Evolutionary conservation across 2,113 vertebrate species (phyloP).

Genomic region (Jacana jacana): DNA sequence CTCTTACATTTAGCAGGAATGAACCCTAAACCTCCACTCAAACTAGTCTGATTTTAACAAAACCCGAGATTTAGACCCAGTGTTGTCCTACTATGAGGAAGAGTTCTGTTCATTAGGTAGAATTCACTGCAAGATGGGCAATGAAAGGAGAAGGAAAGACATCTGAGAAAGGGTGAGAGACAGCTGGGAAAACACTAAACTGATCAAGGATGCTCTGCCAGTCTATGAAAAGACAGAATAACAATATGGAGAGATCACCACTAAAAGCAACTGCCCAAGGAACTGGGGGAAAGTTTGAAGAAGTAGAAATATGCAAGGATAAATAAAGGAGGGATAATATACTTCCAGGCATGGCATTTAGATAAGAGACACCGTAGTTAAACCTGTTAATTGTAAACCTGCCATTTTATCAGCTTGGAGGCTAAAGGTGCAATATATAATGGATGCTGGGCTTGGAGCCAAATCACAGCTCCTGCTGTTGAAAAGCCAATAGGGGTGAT

Average conservation of each 20-base stretch:
- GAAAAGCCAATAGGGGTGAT: background rate
- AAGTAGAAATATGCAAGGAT: background rate
- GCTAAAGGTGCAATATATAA: background rate
- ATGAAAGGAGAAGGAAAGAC: background rate
- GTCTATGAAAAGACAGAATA: background rate
- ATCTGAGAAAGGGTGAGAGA: background rate
- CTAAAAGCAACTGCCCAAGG: background rate
- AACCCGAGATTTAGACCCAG: background rate
- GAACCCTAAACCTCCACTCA: background rate
- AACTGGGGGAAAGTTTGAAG: background rate
- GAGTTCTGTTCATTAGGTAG: background rate
- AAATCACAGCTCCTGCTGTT: slow-evolving; percentile 12
- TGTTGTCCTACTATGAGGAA: background rate
- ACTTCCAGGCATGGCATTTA: background rate
- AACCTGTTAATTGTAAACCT: background rate
- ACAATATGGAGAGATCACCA: background rate
- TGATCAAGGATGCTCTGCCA: background rate
- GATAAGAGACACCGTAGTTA: background rate
- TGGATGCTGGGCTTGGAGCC: slow-evolving; percentile 3
- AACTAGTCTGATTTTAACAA: background rate
- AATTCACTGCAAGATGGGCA: background rate
- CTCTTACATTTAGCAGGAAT: background rate
- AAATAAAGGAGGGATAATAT: background rate
- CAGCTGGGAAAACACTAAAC: background rate
- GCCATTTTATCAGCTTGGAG: slow-evolving; percentile 13